Conservation (phyloP, 2,797 vertebrate species). For the Anguilla pacifica region DNA sequence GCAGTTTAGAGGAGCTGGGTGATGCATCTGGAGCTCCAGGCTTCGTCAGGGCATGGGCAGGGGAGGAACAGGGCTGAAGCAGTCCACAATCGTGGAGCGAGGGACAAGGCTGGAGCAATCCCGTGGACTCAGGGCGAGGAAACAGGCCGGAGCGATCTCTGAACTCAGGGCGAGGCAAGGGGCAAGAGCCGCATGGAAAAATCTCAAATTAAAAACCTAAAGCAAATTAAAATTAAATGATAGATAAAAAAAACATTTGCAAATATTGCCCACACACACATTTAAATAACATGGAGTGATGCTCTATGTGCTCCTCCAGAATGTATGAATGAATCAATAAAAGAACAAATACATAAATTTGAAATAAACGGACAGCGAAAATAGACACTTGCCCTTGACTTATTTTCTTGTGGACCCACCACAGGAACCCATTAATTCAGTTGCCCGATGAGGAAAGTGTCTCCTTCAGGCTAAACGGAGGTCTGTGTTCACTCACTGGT, state of each 20-base stretch:
- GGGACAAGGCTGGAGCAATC: too few relatives aligned
- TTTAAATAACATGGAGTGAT: not conserved
- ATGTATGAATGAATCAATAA: not conserved
- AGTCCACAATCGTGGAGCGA: too few relatives aligned
- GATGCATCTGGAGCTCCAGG: too few relatives aligned
- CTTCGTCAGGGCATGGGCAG: too few relatives aligned
- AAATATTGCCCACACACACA: not conserved
- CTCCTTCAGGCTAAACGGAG: not conserved
- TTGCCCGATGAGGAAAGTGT: not conserved
- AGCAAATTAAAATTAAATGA: not conserved
- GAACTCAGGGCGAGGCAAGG: too few relatives aligned
- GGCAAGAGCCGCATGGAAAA: too few relatives aligned
- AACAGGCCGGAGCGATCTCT: too few relatives aligned
- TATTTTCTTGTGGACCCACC: not conserved
- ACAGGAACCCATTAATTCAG: not conserved
- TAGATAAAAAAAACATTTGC: not conserved
- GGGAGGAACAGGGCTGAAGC: too few relatives aligned
- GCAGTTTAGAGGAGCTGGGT: too few relatives aligned
- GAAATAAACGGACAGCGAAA: not conserved
- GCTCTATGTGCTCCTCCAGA: not conserved
- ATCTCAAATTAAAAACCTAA: too few relatives aligned
- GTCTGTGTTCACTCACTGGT: not conserved
- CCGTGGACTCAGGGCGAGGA: too few relatives aligned
- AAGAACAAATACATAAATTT: not conserved
- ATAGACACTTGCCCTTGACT: not conserved